A percentile compares a stretch with the other conserved stretches of the same genome.
phyloP scores from a whole-genome alignment of 2,888 invertebrate species.

The Andrena fulva region DNA sequence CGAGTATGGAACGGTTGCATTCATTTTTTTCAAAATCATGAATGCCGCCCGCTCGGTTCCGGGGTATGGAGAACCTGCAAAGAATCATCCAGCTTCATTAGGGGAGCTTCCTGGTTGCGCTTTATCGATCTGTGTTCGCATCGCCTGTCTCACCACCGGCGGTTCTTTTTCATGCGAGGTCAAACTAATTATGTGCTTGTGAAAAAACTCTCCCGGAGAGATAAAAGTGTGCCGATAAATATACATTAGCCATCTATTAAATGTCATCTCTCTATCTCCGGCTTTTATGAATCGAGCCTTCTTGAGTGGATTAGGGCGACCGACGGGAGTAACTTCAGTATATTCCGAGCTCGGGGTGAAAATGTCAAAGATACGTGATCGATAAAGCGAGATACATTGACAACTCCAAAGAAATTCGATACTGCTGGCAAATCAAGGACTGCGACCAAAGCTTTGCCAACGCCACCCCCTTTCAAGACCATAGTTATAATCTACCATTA shows the following conservation, averaged over 20 bases:
- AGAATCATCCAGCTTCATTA: slow-evolving; percentile 41
- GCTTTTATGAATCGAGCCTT: background rate
- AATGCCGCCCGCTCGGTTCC: slow-evolving; percentile 4
- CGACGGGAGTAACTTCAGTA: too few species aligned
- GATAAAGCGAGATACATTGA: too few species aligned
- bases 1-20: too few species aligned
- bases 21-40: background rate
- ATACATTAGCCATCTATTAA: slow-evolving; percentile 3
- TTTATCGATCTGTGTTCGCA: slow-evolving; percentile 47
- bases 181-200: slow-evolving; percentile 28
- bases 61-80: slow-evolving; percentile 2
- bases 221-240: slow-evolving; percentile 16
- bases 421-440: too few species aligned
- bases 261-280: slow-evolving; percentile 10
- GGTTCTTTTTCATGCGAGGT: slow-evolving; percentile 36
- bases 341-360: too few species aligned
- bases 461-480: too few species aligned
- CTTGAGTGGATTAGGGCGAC: too few species aligned
- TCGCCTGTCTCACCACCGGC: slow-evolving; percentile 34
- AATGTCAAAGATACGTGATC: too few species aligned
- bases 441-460: too few species aligned
- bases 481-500: too few species aligned
- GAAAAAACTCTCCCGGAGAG: slow-evolving; percentile 3
- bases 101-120: slow-evolving; percentile 43
- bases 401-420: too few species aligned